phyloP scores from a whole-genome alignment of 2,113 vertebrate genomes.

The Tychaedon coryphoeus region DNA sequence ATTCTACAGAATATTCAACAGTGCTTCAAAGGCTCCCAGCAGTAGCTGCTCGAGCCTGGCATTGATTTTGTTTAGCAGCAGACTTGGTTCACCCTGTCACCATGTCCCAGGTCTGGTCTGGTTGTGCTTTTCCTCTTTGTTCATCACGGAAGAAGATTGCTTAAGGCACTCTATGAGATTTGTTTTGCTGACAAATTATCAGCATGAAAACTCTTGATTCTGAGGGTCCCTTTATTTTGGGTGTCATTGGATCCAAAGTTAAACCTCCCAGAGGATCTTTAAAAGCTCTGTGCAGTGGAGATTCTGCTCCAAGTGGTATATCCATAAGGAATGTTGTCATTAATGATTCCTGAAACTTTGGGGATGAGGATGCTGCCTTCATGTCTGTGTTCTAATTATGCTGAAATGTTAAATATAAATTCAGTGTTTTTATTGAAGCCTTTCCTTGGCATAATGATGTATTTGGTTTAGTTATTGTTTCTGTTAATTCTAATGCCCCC shows the following conservation, averaged over 20 bases:
- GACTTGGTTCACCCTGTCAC: not conserved
- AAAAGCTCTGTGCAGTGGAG: not conserved
- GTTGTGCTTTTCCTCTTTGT: not conserved
- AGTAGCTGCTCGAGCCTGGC: not conserved
- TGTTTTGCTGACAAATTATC: not conserved
- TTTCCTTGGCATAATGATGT: not conserved
- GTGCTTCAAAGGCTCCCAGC: rapidly evolving
- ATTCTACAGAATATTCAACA: not conserved
- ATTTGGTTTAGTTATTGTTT: slow-evolving; percentile 43
- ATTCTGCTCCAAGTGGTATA: not conserved
- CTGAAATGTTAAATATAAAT: slow-evolving; percentile 5
- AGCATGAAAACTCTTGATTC: not conserved
- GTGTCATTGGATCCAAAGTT: not conserved
- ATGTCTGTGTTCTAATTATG: not conserved
- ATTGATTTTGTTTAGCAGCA: not conserved
- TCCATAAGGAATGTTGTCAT: not conserved
- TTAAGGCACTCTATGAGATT: not conserved
- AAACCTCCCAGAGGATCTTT: not conserved
- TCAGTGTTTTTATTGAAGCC: not conserved
- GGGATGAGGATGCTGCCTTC: not conserved
- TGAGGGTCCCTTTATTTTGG: not conserved
- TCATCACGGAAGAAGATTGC: not conserved
- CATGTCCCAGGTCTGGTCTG: not conserved
- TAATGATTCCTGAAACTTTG: not conserved
- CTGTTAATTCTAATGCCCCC: slow-evolving; percentile 52